Conservation (phyloP, 2,797 vertebrate genomes). For the Sebastes taczanowskii region DNA sequence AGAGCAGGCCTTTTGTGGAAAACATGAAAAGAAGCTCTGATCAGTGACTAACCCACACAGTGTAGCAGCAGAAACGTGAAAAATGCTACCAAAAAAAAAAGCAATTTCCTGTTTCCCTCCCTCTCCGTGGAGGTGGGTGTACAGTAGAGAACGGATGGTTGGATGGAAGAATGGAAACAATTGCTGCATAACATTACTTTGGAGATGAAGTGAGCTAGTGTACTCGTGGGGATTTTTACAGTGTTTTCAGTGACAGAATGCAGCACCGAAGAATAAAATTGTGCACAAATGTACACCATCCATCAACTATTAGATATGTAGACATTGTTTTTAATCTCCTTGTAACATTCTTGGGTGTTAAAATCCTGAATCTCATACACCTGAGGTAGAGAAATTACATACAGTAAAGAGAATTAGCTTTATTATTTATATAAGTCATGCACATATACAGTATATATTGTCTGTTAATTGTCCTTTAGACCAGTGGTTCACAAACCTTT, state of each 20-base stretch:
- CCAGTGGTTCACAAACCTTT: no score
- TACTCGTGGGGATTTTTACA: not conserved
- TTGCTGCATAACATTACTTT: slow-evolving; percentile 6
- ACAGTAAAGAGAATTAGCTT: not conserved
- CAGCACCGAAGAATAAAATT: not conserved
- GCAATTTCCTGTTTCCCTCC: not conserved
- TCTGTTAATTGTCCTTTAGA: not conserved
- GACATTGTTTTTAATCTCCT: not conserved
- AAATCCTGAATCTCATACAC: not conserved
- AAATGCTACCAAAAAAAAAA: not conserved
- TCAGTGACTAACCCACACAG: not conserved
- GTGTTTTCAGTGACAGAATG: not conserved
- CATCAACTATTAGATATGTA: not conserved
- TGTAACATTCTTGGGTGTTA: not conserved
- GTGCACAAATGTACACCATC: not conserved
- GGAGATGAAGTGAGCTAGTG: not conserved
- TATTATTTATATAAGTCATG: not conserved
- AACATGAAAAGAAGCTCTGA: slow-evolving; percentile 10
- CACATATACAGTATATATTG: not conserved
- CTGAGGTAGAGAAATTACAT: not conserved
- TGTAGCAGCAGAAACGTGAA: not conserved
- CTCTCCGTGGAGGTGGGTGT: not conserved
- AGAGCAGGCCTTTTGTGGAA: not conserved
- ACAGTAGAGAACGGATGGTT: not conserved
- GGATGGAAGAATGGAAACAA: not conserved